Conservation (phyloP, 2,888 invertebrate genomes). For the Euzetes globulus region DNA sequence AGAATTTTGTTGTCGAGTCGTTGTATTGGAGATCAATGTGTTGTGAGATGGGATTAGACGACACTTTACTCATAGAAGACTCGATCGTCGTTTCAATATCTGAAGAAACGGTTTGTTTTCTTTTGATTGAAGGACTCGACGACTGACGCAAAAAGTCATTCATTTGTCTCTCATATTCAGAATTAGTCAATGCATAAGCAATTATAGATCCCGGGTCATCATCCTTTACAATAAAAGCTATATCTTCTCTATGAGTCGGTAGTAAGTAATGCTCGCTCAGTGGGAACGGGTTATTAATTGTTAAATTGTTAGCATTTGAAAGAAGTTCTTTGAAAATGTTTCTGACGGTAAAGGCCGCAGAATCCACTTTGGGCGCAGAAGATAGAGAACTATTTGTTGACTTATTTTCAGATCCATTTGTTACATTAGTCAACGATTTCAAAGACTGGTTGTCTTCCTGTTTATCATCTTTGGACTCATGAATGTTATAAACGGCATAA, state of each 20-base stretch:
- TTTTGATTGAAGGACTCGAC: conserved; percentile 23
- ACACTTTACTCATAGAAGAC: not conserved
- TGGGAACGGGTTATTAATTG: conserved; percentile 56
- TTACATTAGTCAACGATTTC: not conserved
- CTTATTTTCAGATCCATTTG: not conserved
- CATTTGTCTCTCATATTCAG: conserved; percentile 61
- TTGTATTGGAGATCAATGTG: conserved; percentile 52
- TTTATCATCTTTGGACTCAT: conserved; percentile 16
- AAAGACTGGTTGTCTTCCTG: conserved; percentile 20
- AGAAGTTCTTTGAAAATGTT: conserved; percentile 48
- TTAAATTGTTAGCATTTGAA: conserved; percentile 52
- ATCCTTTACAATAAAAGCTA: conserved; percentile 62
- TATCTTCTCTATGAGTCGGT: conserved; percentile 46
- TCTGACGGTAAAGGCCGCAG: not conserved
- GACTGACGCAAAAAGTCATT: conserved; percentile 48
- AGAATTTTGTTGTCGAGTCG: conserved; percentile 67
- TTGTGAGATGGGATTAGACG: conserved; percentile 7
- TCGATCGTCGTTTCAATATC: conserved; percentile 19
- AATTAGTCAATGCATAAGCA: conserved; percentile 67
- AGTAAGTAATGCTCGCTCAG: conserved; percentile 63
- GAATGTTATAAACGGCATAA: conserved; percentile 27
- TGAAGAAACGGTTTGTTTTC: conserved; percentile 30
- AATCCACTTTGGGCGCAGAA: not conserved
- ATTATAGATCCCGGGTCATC: conserved; percentile 75
- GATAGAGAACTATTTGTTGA: not conserved